These are phyloP conservation scores for Anthopleura sola DNA, from an alignment of 64 coral and sea anemone species.

Conservation along the genomic window DNA sequence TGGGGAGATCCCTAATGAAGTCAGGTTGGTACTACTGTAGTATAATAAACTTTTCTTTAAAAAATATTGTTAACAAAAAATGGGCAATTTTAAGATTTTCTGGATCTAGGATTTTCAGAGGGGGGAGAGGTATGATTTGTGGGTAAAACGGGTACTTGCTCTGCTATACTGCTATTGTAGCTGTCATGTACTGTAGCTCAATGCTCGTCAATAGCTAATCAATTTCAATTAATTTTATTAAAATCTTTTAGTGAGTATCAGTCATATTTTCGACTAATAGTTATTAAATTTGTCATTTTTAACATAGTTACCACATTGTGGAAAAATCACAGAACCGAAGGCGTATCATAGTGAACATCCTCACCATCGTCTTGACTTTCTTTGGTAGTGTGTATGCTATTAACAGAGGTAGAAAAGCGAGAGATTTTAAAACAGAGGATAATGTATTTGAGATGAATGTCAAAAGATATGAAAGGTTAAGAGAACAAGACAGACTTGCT, in stretches of 20 bases:
- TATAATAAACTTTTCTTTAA: too few relatives aligned
- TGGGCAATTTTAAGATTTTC: too few relatives aligned
- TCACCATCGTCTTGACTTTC: not conserved
- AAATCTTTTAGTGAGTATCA: too few relatives aligned
- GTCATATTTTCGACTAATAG: too few relatives aligned
- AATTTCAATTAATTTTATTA: too few relatives aligned
- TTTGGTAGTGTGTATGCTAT: slow-evolving; percentile 18
- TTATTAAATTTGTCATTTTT: not conserved
- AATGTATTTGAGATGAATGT: slow-evolving; percentile 26
- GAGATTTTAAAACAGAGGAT: slow-evolving; percentile 18
- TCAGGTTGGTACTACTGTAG: not conserved
- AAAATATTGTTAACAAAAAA: too few relatives aligned
- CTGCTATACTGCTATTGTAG: too few relatives aligned
- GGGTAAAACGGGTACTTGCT: too few relatives aligned
- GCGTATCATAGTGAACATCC: slow-evolving; percentile 9
- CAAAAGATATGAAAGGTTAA: slow-evolving; percentile 17
- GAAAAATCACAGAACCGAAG: slow-evolving; percentile 32
- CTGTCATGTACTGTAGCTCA: too few relatives aligned
- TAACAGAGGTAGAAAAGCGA: not conserved
- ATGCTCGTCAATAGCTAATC: too few relatives aligned
- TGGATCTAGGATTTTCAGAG: too few relatives aligned
- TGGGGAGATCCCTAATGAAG: slow-evolving; percentile 33
- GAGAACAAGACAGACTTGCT: not conserved
- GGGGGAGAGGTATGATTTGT: too few relatives aligned
- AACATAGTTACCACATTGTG: not conserved